Conservation (phyloP, 2,888 invertebrate species). For the Machimus rusticus region DNA sequence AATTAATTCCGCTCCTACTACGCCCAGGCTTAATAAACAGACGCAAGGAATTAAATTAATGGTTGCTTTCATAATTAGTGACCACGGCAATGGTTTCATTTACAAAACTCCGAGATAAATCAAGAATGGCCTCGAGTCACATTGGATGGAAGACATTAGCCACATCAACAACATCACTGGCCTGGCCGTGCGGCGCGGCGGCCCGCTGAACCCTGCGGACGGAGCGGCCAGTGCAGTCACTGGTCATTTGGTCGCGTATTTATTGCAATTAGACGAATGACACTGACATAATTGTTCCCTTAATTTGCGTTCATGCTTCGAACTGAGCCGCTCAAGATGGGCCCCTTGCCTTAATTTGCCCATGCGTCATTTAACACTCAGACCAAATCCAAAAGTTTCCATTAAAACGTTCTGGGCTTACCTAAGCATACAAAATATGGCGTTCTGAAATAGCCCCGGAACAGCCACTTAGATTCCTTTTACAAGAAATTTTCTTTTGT, state of each 20-base stretch:
- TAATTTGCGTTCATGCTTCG: conserved; percentile 32
- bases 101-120: conserved; percentile 12
- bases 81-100: conserved; percentile 26
- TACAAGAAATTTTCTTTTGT: neutral
- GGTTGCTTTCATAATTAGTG: conserved; percentile 44
- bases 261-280: conserved; percentile 44
- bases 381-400: neutral
- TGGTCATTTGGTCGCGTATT: conserved; percentile 32
- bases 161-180: neutral
- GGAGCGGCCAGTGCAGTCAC: neutral
- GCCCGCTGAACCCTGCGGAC: neutral
- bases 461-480: neutral
- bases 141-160: neutral
- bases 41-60: conserved; percentile 45
- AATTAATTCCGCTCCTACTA: conserved; percentile 21
- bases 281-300: conserved; percentile 46
- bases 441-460: neutral
- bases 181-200: neutral
- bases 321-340: conserved; percentile 36
- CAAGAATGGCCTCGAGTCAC: conserved; percentile 7
- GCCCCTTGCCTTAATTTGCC: neutral
- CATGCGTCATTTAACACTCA: neutral
- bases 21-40: conserved; percentile 7
- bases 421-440: neutral
- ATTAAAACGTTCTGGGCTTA: neutral